Base-by-base conservation (phyloP, 2,797 vertebrate species). In the Iguana delicatissima region DNA sequence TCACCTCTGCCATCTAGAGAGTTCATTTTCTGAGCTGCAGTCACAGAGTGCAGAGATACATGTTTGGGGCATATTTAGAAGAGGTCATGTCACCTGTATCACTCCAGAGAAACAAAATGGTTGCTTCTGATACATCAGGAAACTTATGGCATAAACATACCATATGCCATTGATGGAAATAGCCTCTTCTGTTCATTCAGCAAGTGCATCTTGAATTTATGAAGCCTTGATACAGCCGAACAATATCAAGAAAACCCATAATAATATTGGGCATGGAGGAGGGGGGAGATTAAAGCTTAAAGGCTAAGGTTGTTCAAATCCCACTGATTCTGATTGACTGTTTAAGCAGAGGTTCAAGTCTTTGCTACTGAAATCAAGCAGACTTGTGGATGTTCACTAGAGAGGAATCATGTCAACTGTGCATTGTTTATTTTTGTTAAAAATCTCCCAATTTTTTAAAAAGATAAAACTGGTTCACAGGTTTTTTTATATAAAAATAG, bases 361-460 rank as follows among this genome's bases (percentile, higher is more conserved):
- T 89, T 29, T 83, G 42, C 69, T n/a, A 50, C 20, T 89, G 12
- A 72, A 74, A 73, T 74, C 87, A 76, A 10, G 67, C 55, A 84
- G 46, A 52, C 16, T 73, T 84, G 38, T 2, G 69, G 50, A 67
- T 79, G 42, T 16, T 52, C 76, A 22, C 16, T 67, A 59, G 3
- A 38, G 57, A 38, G 64, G n/a, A n/a, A 32, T n/a, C 4, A 8
- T 69, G 42, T 64, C 74, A 52, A 69, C 59, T 62, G 69, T 83
- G 18, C 69, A n/a, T 55, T 69, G 26, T 24, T 79, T 87, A 50
- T 16, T 87, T 38, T 20, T 62, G 64, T 22, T 69, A 80, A 35
- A 55, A 55, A 35, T 69, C 77, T 72, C 52, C 46, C 4, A 7
- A 7, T 6, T n/a, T 38, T 62, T 50, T 0, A 35, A 62, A 50